Evolutionary conservation across 2,797 vertebrate species (phyloP), one percentile per base, ranked within the genome.

Genomic region (Centropyge bicolor): DNA sequence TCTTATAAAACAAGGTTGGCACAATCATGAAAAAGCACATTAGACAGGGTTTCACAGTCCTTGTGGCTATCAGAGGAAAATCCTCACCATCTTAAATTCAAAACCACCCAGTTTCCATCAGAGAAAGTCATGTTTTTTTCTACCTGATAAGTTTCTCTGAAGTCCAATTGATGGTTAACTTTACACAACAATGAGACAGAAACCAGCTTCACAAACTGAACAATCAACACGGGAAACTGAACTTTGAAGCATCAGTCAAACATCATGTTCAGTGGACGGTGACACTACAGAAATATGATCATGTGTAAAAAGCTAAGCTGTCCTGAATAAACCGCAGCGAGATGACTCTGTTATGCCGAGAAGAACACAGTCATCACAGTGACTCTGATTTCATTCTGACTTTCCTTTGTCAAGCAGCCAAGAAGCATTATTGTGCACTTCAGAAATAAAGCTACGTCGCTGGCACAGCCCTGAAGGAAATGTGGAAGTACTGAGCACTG

Each of bases 391-490:
- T 79, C 35, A 75, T 43, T 61, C 65, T 1, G 38, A 55, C 74
- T 74, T 69, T 24, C 36, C 12, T 59, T 24, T 63, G 78, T 48
- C n/a, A 1, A 49, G 60, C 76, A 64, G 82, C 81, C 81, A 85
- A 51, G 51, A 36, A 6, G 60, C 41, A 54, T 80, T 52, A 72
- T 46, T 63, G 68, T 54, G 38, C 71, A 56, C 59, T 62, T 81
- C 57, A 66, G 56, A 59, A 75, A 82, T 52, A 52, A 70, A 76
- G 72, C 67, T 27, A 49, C 70, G 20, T 71, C 45, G 14, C 65
- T 48, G 78, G 70, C 74, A 16, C 24, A 5, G 5, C 35, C 70
- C 71, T 61, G 24, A 70, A 78, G 76, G 80, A 82, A 79, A 82
- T 35, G 36, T 54, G 78, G 69, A 83, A 72, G 80, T 49, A 13